These are phyloP conservation scores for Nephrotoma flavescens DNA, from an alignment of 2,888 invertebrate genomes.

Conservation along the genomic window DNA sequence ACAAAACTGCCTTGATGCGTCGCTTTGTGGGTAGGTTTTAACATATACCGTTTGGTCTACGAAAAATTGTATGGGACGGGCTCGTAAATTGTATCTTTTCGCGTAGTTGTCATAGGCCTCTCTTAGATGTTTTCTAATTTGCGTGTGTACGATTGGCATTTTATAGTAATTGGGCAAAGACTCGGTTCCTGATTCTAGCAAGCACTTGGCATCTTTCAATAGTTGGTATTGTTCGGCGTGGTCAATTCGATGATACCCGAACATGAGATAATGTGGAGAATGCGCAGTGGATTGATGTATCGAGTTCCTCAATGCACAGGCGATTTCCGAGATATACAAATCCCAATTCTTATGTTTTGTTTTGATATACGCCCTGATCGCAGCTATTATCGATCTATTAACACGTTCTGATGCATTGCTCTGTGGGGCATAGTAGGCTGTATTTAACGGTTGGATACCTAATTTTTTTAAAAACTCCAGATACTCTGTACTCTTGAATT, in stretches of 20 bases:
- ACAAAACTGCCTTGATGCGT: neutral
- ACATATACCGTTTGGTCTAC: neutral
- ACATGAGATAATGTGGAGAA: slow-evolving; percentile 15
- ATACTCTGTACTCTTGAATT: slow-evolving; percentile 10
- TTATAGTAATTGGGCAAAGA: neutral
- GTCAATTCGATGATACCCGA: slow-evolving; percentile 13
- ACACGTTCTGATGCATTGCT: slow-evolving; percentile 19
- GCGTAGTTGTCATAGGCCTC: neutral
- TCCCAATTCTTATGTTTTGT: slow-evolving; percentile 15
- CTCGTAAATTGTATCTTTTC: neutral
- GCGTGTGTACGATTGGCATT: neutral
- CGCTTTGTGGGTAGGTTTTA: neutral
- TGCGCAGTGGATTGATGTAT: slow-evolving; percentile 16
- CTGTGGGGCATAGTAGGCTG: slow-evolving; percentile 18
- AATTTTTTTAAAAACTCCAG: slow-evolving; percentile 7
- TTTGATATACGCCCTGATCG: slow-evolving; percentile 15
- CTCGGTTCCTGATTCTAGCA: neutral
- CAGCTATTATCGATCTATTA: slow-evolving; percentile 18
- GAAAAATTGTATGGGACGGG: neutral
- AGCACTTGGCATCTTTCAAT: neutral
- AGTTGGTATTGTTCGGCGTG: neutral
- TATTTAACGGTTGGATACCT: slow-evolving; percentile 9
- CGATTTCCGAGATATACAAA: slow-evolving; percentile 14
- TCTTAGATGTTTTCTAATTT: neutral
- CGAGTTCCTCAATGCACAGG: slow-evolving; percentile 16